Base-by-base conservation (phyloP, 2,113 vertebrate genomes). In the Galemys pyrenaicus region DNA sequence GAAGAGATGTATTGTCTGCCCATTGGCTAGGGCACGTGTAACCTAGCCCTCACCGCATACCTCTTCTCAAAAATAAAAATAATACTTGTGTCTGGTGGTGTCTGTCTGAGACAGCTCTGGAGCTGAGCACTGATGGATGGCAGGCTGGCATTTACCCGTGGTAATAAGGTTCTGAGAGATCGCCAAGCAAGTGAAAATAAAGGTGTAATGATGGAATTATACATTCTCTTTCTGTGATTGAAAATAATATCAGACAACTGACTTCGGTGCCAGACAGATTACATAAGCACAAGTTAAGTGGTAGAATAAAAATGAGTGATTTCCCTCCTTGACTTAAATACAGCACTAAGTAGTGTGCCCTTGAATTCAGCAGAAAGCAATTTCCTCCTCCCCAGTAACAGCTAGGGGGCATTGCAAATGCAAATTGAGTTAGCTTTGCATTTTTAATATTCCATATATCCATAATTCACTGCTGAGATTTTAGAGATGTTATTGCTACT, bases 271-370 rank as follows among this genome's bases (percentile, higher is more conserved):
- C 97, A 98, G 97, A 97, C 97, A 98, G 98, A 98, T 98, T 98
- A 98, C 98, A 98, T 98, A 98, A 98, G 77, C 96, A 97, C 96
- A 96, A 97, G 97, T 98, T 98, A 98, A 98, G 98, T 98, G 97
- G 98, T 97, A 95, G 97, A 98, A 98, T 98, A 98, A 98, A 98
- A 98, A 98, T 98, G 98, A 98, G 86, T 98, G 98, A 98, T 98
- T 98, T 97, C 97, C 97, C 95, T 98, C 87, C 98, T 98, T 98
- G 97, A 98, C 97, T 98, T 98, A 98, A 98, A 98, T 97, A 98
- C 96, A 98, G 96, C 96, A 96, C 96, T 98, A 98, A 98, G 97
- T 98, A 98, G 92, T 97, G 56, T 98, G 98, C 95, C 98, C 98
- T 98, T 98, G 98, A 98, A 98, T 98, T 97, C 98, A 97, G 96